phyloP scores from a whole-genome alignment of 92 coral and sea anemone species.

The Paramuricea clavata region DNA sequence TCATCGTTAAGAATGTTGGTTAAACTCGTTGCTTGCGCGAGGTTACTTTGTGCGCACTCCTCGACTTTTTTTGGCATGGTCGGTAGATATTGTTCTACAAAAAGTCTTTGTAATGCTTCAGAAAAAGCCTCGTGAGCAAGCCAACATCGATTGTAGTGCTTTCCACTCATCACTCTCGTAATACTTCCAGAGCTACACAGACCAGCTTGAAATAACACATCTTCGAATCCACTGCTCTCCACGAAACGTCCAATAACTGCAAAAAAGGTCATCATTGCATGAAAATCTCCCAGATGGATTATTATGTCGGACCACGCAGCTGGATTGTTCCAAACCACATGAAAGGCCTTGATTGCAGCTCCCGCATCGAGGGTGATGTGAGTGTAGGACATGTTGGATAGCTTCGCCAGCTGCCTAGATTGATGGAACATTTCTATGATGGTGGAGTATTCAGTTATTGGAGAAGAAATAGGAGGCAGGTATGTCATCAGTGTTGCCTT shows the following conservation, averaged over 20 bases:
- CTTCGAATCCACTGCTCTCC: neutral
- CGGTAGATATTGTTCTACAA: conserved; percentile 4
- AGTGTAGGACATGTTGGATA: neutral
- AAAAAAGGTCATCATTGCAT: neutral
- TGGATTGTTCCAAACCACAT: neutral
- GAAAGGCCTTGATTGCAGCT: neutral
- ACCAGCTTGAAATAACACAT: neutral
- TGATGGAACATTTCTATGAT: neutral
- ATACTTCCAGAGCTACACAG: neutral
- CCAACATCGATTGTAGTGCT: neutral
- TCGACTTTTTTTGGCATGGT: neutral
- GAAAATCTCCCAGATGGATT: neutral
- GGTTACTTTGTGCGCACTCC: neutral
- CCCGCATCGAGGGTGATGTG: neutral
- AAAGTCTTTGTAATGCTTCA: conserved; percentile 26
- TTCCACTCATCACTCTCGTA: neutral
- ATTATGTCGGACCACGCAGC: neutral
- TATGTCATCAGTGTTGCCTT: neutral
- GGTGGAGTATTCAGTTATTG: neutral
- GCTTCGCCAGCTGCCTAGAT: neutral
- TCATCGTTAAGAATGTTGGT: neutral
- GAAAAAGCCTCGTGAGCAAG: neutral
- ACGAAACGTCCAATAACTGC: neutral
- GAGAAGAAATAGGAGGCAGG: neutral
- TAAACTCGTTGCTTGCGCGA: neutral